Percentiles rank a stretch among this genome's conserved stretches.
phyloP scores from a whole-genome alignment of 2,797 vertebrate species.

The Enteromius afrohamiltoni region DNA sequence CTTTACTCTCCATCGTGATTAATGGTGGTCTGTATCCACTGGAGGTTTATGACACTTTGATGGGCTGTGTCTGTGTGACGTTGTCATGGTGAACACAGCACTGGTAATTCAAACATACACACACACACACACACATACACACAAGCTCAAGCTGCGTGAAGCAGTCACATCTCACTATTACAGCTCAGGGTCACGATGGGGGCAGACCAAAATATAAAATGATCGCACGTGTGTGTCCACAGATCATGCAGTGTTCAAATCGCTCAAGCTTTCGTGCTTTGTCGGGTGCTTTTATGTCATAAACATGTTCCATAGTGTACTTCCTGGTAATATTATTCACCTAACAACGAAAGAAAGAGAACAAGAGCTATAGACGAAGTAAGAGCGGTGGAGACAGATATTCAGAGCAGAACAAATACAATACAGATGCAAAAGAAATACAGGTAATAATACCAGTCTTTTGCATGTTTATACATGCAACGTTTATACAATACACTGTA shows the following conservation, averaged over 20 bases:
- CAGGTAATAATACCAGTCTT: background rate
- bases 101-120: slow-evolving; percentile 13
- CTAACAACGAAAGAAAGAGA: background rate
- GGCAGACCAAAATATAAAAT: slow-evolving; percentile 38
- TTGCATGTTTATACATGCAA: background rate
- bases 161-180: slow-evolving; percentile 46
- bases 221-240: background rate
- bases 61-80: slow-evolving; percentile 38
- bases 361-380: background rate
- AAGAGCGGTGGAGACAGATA: background rate
- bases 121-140: slow-evolving; percentile 8
- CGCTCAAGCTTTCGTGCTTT: background rate
- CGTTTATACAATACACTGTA: background rate
- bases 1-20: slow-evolving; percentile 50
- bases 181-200: slow-evolving; percentile 50
- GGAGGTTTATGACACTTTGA: slow-evolving; percentile 38
- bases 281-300: background rate
- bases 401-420: background rate
- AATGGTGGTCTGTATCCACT: slow-evolving; percentile 33
- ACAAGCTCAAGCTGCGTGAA: slow-evolving; percentile 25
- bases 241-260: slow-evolving; percentile 6
- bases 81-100: slow-evolving; percentile 22
- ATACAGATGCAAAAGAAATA: background rate
- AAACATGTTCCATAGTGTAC: background rate
- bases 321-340: background rate